Conservation (phyloP, 2,888 invertebrate species). For the Lasioglossum villosulum region DNA sequence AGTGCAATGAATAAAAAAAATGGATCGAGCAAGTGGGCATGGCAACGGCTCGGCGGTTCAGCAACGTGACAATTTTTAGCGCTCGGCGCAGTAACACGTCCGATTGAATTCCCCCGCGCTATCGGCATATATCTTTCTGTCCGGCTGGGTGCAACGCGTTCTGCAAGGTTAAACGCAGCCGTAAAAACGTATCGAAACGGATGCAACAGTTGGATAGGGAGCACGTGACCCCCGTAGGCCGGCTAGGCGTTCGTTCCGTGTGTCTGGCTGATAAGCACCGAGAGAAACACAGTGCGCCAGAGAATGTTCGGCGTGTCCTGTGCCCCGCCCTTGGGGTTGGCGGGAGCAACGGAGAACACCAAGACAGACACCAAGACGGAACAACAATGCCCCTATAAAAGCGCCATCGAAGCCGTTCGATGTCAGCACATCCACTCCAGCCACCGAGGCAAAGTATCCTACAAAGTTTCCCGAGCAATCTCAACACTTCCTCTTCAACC, state of each 20-base stretch:
- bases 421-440: conserved; percentile 76
- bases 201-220: conserved; percentile 61
- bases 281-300: conserved; percentile 57
- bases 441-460: conserved; percentile 60
- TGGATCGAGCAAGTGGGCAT: not conserved
- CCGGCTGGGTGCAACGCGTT: conserved; percentile 25
- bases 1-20: not conserved
- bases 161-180: conserved; percentile 32
- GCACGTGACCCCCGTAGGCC: conserved; percentile 58
- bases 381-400: conserved; percentile 79
- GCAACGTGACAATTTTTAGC: not conserved
- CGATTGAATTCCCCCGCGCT: conserved; percentile 7
- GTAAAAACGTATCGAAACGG: conserved; percentile 51
- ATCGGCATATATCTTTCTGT: conserved; percentile 32
- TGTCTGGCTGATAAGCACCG: conserved; percentile 71
- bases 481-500: conserved; percentile 35
- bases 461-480: conserved; percentile 20
- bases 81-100: not conserved
- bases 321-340: conserved; percentile 81
- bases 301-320: conserved; percentile 81
- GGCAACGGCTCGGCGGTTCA: not conserved
- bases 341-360: conserved; percentile 49
- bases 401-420: conserved; percentile 69
- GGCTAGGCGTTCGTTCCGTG: conserved; percentile 50
- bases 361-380: conserved; percentile 14